A percentile compares a stretch with the other conserved stretches of the same genome.
Conservation (phyloP, 2,888 invertebrate genomes). For the Meliscaeva auricollis region DNA sequence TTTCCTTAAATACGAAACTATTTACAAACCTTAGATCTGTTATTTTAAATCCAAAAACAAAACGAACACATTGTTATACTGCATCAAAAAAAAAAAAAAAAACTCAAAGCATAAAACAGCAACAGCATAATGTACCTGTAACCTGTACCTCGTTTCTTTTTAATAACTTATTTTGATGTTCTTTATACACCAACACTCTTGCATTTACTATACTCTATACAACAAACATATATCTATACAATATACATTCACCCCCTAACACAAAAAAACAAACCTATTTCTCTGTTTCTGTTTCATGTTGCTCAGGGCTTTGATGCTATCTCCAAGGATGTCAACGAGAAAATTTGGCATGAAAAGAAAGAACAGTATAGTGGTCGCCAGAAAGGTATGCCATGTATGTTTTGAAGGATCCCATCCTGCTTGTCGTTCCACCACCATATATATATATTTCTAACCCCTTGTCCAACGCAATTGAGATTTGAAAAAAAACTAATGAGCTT, state of each 20-base stretch:
- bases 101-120: constrained; percentile 19
- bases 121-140: constrained; percentile 63
- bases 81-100: background rate
- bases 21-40: too few species aligned
- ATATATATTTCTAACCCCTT: constrained; percentile 5
- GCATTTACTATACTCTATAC: background rate
- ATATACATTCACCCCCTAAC: constrained; percentile 38
- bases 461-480: background rate
- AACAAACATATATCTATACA: constrained; percentile 1
- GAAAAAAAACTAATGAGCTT: constrained; percentile 1
- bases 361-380: constrained; percentile 95
- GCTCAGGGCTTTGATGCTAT: constrained; percentile 93
- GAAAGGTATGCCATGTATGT: constrained; percentile 89
- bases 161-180: constrained; percentile 45
- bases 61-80: constrained; percentile 7
- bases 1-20: too few species aligned
- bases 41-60: background rate
- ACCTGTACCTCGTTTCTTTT: constrained; percentile 43
- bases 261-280: constrained; percentile 54
- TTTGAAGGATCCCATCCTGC: constrained; percentile 38
- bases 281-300: constrained; percentile 75
- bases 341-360: constrained; percentile 94
- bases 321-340: constrained; percentile 93
- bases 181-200: constrained; percentile 5
- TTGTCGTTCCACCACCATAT: constrained; percentile 26